Evolutionary conservation across 2,888 invertebrate genomes (phyloP), one percentile per base, ranked within the genome.

Genomic region (Ganaspis brasiliensis): DNA sequence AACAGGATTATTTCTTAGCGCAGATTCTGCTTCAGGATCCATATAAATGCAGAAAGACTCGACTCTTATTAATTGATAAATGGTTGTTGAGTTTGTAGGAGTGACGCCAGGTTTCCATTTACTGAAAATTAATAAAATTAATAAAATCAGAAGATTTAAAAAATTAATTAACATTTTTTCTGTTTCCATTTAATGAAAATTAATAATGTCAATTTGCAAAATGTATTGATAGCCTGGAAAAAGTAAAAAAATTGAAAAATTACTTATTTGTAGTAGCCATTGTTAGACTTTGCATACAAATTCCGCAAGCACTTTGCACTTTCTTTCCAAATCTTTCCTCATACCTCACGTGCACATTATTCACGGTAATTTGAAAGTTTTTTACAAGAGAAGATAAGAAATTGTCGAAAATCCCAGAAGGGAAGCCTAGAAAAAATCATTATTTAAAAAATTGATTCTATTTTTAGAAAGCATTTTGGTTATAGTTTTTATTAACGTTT

Each of bases 181-280:
- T n/a, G n/a, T n/a, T n/a, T n/a, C n/a, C n/a, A n/a, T n/a, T n/a
- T n/a, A n/a, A n/a, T n/a, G n/a, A n/a, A 70, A 70, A 31, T 14
- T 6, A 31, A 31, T 31, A 4, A 2, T 4, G 31, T 31, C 31
- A 31, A 31, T 31, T 31, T 31, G 31, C 31, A n/a, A n/a, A n/a
- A n/a, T n/a, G n/a, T n/a, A n/a, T n/a, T n/a, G 31, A 31, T 2
- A 31, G 31, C 31, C n/a, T n/a, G n/a, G n/a, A 31, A 6, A 19
- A 72, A 49, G 37, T 73, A 52, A 14, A 59, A 57, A 55, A 52
- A 67, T 21, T 12, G 56, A 16, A 75, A 72, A 79, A 78, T 92
- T 88, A 95, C 96, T 94, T 95, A 87, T 96, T 96, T 2, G 97
- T 97, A 8, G 96, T 96, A 90, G 96, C 96, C 81, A 96, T 95